Conservation (phyloP, 2,888 invertebrate species). For the Drosophila barbarae region DNA sequence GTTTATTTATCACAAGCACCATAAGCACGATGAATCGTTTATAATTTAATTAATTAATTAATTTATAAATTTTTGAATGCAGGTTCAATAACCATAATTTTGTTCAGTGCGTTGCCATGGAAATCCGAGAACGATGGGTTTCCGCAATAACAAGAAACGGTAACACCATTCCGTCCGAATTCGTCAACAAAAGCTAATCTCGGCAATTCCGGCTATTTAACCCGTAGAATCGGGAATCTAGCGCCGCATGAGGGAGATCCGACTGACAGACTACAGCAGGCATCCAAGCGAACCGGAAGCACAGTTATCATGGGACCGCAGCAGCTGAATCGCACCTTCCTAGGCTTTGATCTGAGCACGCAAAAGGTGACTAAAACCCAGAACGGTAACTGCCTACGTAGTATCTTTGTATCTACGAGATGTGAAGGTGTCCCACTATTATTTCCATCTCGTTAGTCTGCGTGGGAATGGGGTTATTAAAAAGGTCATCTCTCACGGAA, state of each 20-base stretch:
- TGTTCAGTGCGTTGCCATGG: background rate
- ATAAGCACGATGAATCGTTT: too few species aligned
- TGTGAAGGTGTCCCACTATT: conserved; percentile 13
- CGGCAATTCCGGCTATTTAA: conserved; percentile 7
- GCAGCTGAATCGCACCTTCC: conserved; percentile 81
- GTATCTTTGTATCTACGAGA: conserved; percentile 20
- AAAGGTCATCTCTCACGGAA: conserved; percentile 46
- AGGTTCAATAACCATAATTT: too few species aligned
- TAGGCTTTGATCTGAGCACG: conserved; percentile 92
- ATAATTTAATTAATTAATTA: too few species aligned
- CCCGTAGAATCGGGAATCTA: background rate
- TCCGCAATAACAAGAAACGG: background rate
- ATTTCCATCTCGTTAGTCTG: background rate
- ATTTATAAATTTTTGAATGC: too few species aligned
- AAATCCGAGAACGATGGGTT: background rate
- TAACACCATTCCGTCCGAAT: conserved; percentile 10
- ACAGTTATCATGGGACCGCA: conserved; percentile 45
- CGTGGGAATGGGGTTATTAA: conserved; percentile 33
- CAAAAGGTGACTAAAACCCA: conserved; percentile 83
- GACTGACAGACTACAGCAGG: conserved; percentile 11
- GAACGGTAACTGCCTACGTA: conserved; percentile 31
- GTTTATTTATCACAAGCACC: too few species aligned
- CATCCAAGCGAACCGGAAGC: conserved; percentile 26
- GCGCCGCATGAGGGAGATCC: conserved; percentile 7
- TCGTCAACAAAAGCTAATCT: conserved; percentile 21